Conservation (phyloP, 2,113 vertebrate species). For the Fregetta grallaria region DNA sequence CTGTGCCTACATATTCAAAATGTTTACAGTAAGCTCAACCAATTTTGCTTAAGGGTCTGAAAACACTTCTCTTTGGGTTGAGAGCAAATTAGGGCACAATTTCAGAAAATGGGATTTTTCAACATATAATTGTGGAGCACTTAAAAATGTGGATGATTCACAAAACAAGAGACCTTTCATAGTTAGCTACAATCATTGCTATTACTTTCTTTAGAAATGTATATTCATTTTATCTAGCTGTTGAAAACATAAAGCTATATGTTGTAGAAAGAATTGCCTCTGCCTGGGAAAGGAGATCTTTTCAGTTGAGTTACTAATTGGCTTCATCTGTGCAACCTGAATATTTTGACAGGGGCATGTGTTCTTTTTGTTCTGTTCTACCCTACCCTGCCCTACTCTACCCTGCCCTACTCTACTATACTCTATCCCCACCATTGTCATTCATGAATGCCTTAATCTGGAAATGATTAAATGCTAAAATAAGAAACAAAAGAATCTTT, state of each 20-base stretch:
- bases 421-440: not conserved
- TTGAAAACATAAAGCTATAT: not conserved
- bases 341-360: conserved; percentile 24
- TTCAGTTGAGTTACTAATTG: not conserved
- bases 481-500: not conserved
- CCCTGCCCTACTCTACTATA: not conserved
- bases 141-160: not conserved
- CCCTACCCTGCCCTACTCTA: not conserved
- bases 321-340: not conserved
- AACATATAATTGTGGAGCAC: not conserved
- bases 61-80: not conserved
- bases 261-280: not conserved
- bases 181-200: not conserved
- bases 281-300: not conserved
- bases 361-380: not conserved
- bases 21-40: not conserved
- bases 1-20: not conserved
- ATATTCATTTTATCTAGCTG: not conserved
- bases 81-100: not conserved
- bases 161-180: not conserved
- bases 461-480: not conserved
- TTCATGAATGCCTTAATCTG: not conserved
- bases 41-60: not conserved
- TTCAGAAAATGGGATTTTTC: not conserved
- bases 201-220: not conserved